Conservation (phyloP, 37 sponge, comb jelly and placozoan genomes). For the Agelas oroides region DNA sequence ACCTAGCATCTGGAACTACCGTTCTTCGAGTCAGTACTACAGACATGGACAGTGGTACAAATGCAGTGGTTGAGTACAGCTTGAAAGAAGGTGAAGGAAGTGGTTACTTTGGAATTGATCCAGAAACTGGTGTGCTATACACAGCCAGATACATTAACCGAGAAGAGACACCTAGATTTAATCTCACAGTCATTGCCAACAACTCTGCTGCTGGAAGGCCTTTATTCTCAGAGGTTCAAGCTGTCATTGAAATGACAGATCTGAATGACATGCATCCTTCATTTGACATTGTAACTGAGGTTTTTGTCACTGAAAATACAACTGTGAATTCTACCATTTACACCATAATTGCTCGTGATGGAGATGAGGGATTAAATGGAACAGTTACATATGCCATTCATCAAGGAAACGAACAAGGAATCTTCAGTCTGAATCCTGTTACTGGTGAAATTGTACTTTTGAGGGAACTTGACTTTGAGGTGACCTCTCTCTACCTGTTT, state of each 20-base stretch:
- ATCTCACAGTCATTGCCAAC: conserved; percentile 70
- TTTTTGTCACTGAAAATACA: conserved; percentile 38
- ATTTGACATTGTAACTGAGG: conserved; percentile 34
- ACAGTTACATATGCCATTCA: conserved; percentile 41
- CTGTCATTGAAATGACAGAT: conserved; percentile 52
- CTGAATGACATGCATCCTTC: conserved; percentile 78
- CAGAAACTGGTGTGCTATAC: conserved; percentile 70
- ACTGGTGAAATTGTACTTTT: conserved; percentile 57
- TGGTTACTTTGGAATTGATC: conserved; percentile 64
- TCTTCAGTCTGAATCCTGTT: conserved; percentile 33
- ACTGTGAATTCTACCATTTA: background rate
- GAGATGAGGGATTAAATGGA: conserved; percentile 75
- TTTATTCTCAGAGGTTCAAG: background rate
- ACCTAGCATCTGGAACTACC: conserved; percentile 61
- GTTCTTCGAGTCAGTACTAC: conserved; percentile 58
- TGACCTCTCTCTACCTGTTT: conserved; percentile 6
- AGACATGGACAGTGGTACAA: conserved; percentile 52
- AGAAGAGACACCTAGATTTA: conserved; percentile 44
- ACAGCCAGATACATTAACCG: conserved; percentile 40
- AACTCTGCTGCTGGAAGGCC: conserved; percentile 34
- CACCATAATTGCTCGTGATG: conserved; percentile 64
- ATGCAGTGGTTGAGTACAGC: conserved; percentile 27
- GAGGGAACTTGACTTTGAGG: conserved; percentile 57
- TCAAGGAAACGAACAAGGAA: conserved; percentile 39
- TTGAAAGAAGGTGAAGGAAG: conserved; percentile 19